Base-by-base conservation (phyloP, 2,113 vertebrate genomes). In the Cettia cetti region DNA sequence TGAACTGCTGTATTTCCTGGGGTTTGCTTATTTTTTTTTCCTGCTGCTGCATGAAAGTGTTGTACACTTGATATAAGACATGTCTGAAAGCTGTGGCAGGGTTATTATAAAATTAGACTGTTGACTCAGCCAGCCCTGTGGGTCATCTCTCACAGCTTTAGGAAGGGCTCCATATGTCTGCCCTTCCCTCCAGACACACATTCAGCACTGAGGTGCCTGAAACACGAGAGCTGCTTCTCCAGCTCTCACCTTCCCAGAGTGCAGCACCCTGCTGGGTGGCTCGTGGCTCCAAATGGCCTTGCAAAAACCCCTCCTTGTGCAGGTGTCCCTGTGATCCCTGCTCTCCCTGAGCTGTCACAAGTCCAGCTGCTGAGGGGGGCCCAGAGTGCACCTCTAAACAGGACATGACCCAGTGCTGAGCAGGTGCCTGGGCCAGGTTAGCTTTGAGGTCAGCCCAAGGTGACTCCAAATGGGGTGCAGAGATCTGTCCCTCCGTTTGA, bases 11-110 rank as follows among this genome's bases (percentile, higher is more conserved):
- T 37, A 17, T 91, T 84, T 66, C 81, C 42, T 87, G 64, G 52
- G 30, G 27, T 71, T 81, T 75, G 54, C 31, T 60, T 63, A 1
- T 31, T 77, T 35, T 54, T 52, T 54, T 15, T 50, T n/a, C n/a
- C 21, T 71, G 49, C 49, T 82, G 44, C 69, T 68, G 40, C 1
- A 1, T 26, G 44, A 0, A 44, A 45, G 53, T 2, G 12, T 39
- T 82, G 47, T 56, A 6, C 20, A 2, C 40, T 79, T 49, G 56
- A 47, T 75, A 6, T 2, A 15, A 66, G 76, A 24, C 0, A 0
- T 13, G 47, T 86, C 54, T 80, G 56, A 76, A 93, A 31, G 47
- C 68, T 3, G 0, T 45, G 27, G 54, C 60, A 28, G 52, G 47
- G 68, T 77, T 31, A 14, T 65, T 59, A n/a, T 53, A 86, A 90